phyloP scores from a whole-genome alignment of 2,797 vertebrate genomes.

The Hypotaenidia okinawae region DNA sequence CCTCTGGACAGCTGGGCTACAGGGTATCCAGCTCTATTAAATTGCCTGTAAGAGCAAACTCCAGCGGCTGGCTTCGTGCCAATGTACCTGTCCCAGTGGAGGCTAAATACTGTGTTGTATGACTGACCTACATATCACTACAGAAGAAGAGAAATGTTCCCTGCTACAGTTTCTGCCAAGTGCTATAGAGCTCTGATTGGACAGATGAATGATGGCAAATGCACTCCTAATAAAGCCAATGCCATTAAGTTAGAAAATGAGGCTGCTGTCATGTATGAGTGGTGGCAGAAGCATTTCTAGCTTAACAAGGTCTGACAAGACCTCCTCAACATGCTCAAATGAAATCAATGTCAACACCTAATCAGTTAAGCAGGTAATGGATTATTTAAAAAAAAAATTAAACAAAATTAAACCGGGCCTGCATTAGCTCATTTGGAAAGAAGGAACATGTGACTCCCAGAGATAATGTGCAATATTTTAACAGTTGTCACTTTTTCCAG shows the following conservation, averaged over 20 bases:
- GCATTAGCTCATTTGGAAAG: slow-evolving; percentile 42
- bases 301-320: slow-evolving; percentile 65
- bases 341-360: slow-evolving; percentile 64
- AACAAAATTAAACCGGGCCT: slow-evolving; percentile 23
- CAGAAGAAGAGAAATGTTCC: slow-evolving; percentile 44
- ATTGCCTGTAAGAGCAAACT: neutral
- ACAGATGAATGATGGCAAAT: slow-evolving; percentile 58
- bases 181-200: slow-evolving; percentile 45
- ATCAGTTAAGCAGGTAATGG: slow-evolving; percentile 64
- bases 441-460: neutral
- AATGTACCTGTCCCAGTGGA: slow-evolving; percentile 42
- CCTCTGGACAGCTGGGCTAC: neutral
- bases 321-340: slow-evolving; percentile 42
- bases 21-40: neutral
- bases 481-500: slow-evolving; percentile 42
- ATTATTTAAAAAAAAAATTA: slow-evolving; percentile 41
- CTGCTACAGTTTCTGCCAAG: slow-evolving; percentile 53
- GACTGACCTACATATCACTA: slow-evolving; percentile 71
- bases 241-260: slow-evolving; percentile 64
- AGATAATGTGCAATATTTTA: slow-evolving; percentile 54
- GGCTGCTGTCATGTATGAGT: slow-evolving; percentile 58
- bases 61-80: neutral
- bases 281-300: slow-evolving; percentile 61
- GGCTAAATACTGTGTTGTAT: slow-evolving; percentile 36
- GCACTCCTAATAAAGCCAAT: slow-evolving; percentile 32